These are phyloP conservation scores for Proterorhinus semilunaris DNA, from an alignment of 2,113 vertebrate species.

Conservation along the genomic window DNA sequence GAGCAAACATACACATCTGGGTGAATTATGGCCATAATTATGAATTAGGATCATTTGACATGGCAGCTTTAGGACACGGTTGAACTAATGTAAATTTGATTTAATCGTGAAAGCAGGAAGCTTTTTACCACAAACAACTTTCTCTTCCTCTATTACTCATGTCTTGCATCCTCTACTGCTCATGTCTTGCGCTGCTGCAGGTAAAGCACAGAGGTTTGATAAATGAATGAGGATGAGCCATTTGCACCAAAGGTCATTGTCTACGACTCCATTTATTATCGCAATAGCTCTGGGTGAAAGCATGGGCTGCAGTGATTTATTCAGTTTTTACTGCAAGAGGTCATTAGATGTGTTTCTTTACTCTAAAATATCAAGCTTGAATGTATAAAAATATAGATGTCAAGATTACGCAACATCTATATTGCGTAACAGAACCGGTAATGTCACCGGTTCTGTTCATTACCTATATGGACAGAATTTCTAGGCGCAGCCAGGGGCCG, in stretches of 20 bases:
- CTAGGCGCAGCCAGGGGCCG: too few species aligned
- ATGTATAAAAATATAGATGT: neutral
- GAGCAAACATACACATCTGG: too few species aligned
- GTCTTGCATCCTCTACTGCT: neutral
- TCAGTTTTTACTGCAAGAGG: neutral
- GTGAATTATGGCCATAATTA: too few species aligned
- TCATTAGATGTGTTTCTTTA: neutral
- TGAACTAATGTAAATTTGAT: neutral
- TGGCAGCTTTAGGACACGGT: neutral
- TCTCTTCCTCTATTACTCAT: neutral
- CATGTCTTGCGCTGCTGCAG: neutral
- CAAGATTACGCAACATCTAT: neutral
- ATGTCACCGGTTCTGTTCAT: too few species aligned
- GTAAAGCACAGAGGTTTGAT: neutral
- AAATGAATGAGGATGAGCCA: neutral
- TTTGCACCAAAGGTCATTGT: neutral
- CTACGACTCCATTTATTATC: neutral
- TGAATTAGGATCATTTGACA: neutral
- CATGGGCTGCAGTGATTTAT: neutral
- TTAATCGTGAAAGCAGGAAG: neutral
- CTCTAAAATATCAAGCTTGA: neutral
- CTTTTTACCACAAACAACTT: neutral
- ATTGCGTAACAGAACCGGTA: too few species aligned
- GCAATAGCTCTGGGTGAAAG: neutral
- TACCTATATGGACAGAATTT: too few species aligned